Evolutionary conservation across 1,140 invertebrate species (phyloP).

Genomic region (Ostrea denselamellosa): DNA sequence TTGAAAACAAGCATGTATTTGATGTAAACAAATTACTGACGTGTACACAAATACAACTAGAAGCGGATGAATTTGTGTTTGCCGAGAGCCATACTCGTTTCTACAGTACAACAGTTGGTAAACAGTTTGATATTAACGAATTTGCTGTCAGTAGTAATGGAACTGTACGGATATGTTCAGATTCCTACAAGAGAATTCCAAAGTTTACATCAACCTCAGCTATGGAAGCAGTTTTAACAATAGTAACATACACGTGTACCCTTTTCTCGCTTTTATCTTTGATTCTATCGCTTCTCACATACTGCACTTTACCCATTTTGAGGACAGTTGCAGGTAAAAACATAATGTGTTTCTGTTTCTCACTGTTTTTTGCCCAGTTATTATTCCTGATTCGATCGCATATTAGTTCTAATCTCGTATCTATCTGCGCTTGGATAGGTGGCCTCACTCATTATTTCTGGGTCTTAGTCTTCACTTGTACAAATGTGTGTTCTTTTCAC

Average conservation of each 20-base stretch:
- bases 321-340: slow-evolving; percentile 66
- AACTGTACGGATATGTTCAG: not conserved
- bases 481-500: slow-evolving; percentile 28
- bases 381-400: not conserved
- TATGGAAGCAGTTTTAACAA: not conserved
- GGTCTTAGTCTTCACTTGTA: not conserved
- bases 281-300: slow-evolving; percentile 61
- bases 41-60: slow-evolving; percentile 18
- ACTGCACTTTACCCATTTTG: slow-evolving; percentile 58
- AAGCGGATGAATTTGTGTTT: not conserved
- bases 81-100: not conserved
- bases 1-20: no score
- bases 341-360: slow-evolving; percentile 63
- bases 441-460: slow-evolving; percentile 4
- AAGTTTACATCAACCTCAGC: not conserved
- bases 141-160: not conserved
- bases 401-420: not conserved
- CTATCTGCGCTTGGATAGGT: not conserved
- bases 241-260: slow-evolving; percentile 48
- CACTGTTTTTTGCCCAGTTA: slow-evolving; percentile 62
- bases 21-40: not conserved
- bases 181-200: not conserved
- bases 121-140: not conserved
- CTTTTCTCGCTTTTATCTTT: slow-evolving; percentile 62
- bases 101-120: no score